Evolutionary conservation across 2,113 vertebrate species (phyloP), one percentile per base, ranked within the genome.

Genomic region (Amphiprion ocellaris): DNA sequence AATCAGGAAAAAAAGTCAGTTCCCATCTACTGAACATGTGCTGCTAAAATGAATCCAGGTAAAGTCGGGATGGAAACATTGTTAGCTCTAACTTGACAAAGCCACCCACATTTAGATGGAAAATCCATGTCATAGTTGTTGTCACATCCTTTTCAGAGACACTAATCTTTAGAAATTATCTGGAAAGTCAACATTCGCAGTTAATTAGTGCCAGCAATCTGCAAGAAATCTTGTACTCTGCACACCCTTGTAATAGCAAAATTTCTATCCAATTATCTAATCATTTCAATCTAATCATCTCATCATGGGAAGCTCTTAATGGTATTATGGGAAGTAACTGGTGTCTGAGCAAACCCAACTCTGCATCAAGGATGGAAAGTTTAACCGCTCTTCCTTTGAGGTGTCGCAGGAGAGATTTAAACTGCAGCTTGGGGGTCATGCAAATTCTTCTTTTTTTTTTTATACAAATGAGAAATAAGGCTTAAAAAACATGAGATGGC

Each of bases 251-350:
- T 83, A 82, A 83, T 79, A 83, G 73, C 70, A 89, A 39, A 82
- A 86, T 84, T 86, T 90, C 77, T 82, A 86, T 90, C 87, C 81
- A 92, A 92, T 91, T 92, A 92, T 90, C 88, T 87, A 88, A 93
- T 93, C 87, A 87, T 91, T 89, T 87, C 82, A 83, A 90, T 89
- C 90, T 90, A 86, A 90, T 91, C 80, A 85, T 74, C 85, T 86
- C 79, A 84, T 91, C 86, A 84, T 62, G 63, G 80, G 78, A 75
- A 78, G 84, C 88, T 81, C 67, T 82, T 86, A 77, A 86, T 82
- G 67, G 67, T 59, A 50, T 87, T 77, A 87, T 50, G 73, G 49
- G 78, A 60, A 79, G 85, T 66, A 83, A 73, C 73, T 75, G 63
- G 49, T 80, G 60, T 77, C 77, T 54, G 54, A 89, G 77, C 65